These are phyloP conservation scores for Malurus elegans DNA, from an alignment of 2,113 vertebrate species.

Conservation along the genomic window DNA sequence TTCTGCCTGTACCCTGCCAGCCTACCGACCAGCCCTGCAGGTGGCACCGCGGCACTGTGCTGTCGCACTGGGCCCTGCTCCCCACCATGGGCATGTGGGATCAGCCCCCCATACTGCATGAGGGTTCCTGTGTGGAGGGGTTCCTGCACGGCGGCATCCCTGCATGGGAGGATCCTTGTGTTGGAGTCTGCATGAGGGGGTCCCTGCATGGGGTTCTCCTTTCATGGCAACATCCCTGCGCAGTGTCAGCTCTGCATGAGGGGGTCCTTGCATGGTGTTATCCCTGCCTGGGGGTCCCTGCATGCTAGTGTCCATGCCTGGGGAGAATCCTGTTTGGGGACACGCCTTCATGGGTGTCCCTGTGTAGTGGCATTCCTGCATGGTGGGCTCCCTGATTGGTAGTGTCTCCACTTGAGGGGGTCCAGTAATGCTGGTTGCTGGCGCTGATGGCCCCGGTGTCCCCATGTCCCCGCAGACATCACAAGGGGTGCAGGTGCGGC, in stretches of 20 bases:
- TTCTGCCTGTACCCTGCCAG: not conserved
- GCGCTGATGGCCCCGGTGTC: not conserved
- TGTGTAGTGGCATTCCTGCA: not conserved
- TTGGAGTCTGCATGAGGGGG: not conserved
- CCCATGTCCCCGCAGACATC: constrained; percentile 78
- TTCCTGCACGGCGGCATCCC: not conserved
- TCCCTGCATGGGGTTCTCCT: not conserved
- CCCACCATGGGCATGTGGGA: accelerated
- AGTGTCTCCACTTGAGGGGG: not conserved
- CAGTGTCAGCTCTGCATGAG: no score
- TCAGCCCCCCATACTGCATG: not conserved
- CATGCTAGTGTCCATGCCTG: no score
- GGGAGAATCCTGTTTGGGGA: no score
- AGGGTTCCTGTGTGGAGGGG: not conserved
- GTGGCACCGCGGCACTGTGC: not conserved
- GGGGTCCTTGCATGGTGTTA: not conserved
- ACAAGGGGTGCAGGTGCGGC: constrained; percentile 91
- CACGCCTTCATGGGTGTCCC: not conserved
- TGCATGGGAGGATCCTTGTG: not conserved
- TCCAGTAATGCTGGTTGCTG: not conserved
- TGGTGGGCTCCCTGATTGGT: not conserved
- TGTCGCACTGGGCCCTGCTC: accelerated
- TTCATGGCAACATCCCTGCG: not conserved
- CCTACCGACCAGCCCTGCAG: not conserved
- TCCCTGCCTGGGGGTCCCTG: not conserved